Evolutionary conservation across 1,140 invertebrate genomes (phyloP), one percentile per base, ranked within the genome.

Genomic region (Drosophila mauritiana): DNA sequence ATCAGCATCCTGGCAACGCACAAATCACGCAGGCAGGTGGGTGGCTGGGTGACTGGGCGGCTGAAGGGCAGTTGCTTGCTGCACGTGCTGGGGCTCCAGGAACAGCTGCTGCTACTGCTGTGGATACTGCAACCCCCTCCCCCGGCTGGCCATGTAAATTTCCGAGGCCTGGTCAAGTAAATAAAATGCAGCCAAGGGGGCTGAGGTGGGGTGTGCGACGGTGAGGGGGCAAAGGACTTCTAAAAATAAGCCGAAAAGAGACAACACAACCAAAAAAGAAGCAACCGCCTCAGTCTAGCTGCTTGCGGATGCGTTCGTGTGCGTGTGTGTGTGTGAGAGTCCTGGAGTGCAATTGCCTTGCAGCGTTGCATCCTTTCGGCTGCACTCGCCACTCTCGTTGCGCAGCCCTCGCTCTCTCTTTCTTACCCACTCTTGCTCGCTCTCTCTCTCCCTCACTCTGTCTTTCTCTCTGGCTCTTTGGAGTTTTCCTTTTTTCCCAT

Each of bases 201-300:
- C 12, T 31, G 20, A 3, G n/a, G 22, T 7, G 51, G 27, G 2
- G 0, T 4, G 0, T 17, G 17, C 13, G n/a, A 31, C 20, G 4
- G 37, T 25, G 27, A 13, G 52, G 40, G 22, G 46, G 63, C 37
- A 58, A 53, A 42, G 43, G 83, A 80, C 81, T 89, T 89, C 84
- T 89, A 89, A 89, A 89, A 89, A 90, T 80, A 89, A 84, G 84
- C 77, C 84, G 84, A 89, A 89, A 89, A 89, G 84, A 89, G 84
- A 89, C 84, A 89, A 89, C 84, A 84, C 69, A 89, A 89, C 80
- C 49, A 89, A 89, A 80, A 77, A 89, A 72, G 80, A 80, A 89
- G 73, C 73, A 89, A 80, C 73, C 65, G 85, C 79, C 84, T 88
- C 78, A 80, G 74, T 85, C 62, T 73, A 59, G 65, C 57, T 68